These are phyloP conservation scores for Serripes groenlandicus DNA, from an alignment of 2,888 invertebrate genomes.

Conservation along the genomic window DNA sequence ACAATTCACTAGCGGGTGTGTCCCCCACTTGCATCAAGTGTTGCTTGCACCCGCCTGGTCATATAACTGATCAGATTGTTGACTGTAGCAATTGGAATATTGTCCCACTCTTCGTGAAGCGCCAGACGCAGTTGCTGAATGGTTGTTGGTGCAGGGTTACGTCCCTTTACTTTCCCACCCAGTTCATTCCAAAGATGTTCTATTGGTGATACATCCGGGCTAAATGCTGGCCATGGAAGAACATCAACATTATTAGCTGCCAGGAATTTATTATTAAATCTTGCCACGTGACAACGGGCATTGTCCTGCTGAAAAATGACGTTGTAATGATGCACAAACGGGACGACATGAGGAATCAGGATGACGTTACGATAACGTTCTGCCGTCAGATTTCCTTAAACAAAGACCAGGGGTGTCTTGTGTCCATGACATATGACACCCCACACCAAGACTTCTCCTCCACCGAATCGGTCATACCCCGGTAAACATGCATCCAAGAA, in stretches of 20 bases:
- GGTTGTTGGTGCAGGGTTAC: conserved; percentile 2
- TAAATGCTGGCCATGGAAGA: conserved; percentile 40
- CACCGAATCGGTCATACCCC: conserved; percentile 33
- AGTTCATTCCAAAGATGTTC: conserved; percentile 41
- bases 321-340: not conserved
- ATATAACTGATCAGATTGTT: conserved; percentile 17
- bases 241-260: conserved; percentile 1
- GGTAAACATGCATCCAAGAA: conserved; percentile 22
- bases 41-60: conserved; percentile 5
- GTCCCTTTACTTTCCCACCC: conserved; percentile 10
- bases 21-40: conserved; percentile 3
- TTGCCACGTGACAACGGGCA: not conserved
- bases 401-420: conserved; percentile 13
- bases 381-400: conserved; percentile 30
- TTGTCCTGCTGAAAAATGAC: conserved; percentile 19
- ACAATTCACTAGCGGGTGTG: conserved; percentile 23
- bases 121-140: conserved; percentile 7
- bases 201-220: conserved; percentile 40
- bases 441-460: conserved; percentile 42
- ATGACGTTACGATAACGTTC: conserved; percentile 8
- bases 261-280: not conserved
- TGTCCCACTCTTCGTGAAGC: conserved; percentile 17
- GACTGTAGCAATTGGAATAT: conserved; percentile 7
- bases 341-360: not conserved
- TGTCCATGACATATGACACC: conserved; percentile 16